Evolutionary conservation across 2,797 vertebrate species (phyloP), one percentile per base, ranked within the genome.

Genomic region (Anas bernieri): DNA sequence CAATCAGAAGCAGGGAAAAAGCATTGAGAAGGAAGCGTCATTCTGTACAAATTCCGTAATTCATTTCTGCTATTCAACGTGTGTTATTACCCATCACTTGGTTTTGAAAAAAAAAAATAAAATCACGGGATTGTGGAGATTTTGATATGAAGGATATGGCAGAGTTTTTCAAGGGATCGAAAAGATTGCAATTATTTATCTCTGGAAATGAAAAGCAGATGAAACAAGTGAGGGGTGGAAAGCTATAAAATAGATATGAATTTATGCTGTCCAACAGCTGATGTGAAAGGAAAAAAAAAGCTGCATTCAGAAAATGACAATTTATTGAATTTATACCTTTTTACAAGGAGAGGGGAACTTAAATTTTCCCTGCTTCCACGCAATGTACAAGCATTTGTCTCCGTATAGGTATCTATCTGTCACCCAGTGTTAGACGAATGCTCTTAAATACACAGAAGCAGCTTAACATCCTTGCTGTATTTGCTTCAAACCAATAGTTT

Each of bases 71-170:
- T 92, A 30, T 88, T 92, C 43, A 22, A 17, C 80, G 28, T 54
- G 13, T 14, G 2, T 46, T 96, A 63, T 76, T 83, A 92, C 58
- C 86, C 93, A 61, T 80, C 77, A 72, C 14, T 91, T 90, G 83
- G 30, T 77, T 91, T 59, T 68, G 43, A 35, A 61, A 68, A 63
- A 43, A 56, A 68, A 63, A 79, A 82, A 39, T 58, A 70, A 81
- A 90, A 81, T 64, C 20, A 50, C 67, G 45, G 25, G 52, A 22
- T 61, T 48, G 39, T 61, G 67, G 74, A 63, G 46, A 61, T 31
- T 84, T 92, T 84, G 72, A n/a, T 73, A 48, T 0, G 6, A 54
- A 52, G 39, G 48, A 25, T 84, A 31, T 39, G 26, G 23, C 35
- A 70, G 55, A 76, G 9, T 39, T 86, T 86, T 88, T 86, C 52